Conservation (phyloP, 2,888 invertebrate species). For the Phortica magna region DNA sequence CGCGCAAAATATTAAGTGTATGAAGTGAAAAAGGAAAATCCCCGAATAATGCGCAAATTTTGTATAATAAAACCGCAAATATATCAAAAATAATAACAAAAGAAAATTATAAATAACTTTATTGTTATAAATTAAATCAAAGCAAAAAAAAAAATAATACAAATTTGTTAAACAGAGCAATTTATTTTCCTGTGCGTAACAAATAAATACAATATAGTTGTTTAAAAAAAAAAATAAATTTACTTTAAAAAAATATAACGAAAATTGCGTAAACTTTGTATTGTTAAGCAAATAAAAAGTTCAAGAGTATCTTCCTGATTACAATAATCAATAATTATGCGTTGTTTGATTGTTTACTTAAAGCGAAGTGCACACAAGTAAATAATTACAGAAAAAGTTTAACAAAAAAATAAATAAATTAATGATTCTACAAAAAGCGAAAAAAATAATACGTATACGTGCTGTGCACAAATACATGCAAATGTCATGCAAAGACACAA, state of each 20-base stretch:
- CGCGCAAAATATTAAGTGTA: neutral
- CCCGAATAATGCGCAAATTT: neutral
- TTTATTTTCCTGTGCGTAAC: neutral
- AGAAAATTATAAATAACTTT: too few relatives aligned
- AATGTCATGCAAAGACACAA: constrained; percentile 36
- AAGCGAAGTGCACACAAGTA: neutral
- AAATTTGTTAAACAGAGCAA: neutral
- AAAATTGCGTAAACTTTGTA: neutral
- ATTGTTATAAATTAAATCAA: too few relatives aligned
- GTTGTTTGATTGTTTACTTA: constrained; percentile 16
- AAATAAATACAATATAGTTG: neutral
- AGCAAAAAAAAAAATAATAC: neutral
- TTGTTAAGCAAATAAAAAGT: neutral
- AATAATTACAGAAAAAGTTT: constrained; percentile 8
- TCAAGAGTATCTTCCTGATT: neutral
- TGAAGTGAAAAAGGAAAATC: neutral
- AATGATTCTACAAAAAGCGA: constrained; percentile 31
- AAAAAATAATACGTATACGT: constrained; percentile 5
- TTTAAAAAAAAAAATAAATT: neutral
- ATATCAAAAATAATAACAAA: neutral
- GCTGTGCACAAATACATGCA: constrained; percentile 39
- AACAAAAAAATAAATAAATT: constrained; percentile 11
- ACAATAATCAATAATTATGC: constrained; percentile 1
- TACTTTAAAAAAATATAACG: neutral
- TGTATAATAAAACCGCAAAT: neutral